A percentile compares a stretch with the other conserved stretches of the same genome.
Conservation (phyloP, 2,888 invertebrate genomes). For the Biston stratarius region DNA sequence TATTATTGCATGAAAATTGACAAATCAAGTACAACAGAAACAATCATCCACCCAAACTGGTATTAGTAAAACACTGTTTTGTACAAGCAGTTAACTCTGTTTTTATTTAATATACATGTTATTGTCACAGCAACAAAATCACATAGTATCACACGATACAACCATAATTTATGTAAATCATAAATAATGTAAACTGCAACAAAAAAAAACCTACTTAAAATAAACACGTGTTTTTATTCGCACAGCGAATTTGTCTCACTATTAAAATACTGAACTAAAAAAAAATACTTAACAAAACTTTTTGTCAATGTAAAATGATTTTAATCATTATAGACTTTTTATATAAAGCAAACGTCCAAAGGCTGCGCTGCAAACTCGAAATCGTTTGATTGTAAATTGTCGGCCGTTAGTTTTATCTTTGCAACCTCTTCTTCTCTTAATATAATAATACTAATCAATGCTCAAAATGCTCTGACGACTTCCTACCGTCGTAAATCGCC, state of each 20-base stretch:
- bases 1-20: slow-evolving; percentile 34
- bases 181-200: slow-evolving; percentile 58
- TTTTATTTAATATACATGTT: slow-evolving; percentile 44
- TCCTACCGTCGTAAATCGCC: no score
- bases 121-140: slow-evolving; percentile 83
- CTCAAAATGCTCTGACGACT: no score
- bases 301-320: slow-evolving; percentile 45
- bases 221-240: slow-evolving; percentile 66
- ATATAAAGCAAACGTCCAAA: no score
- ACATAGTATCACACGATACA: slow-evolving; percentile 77
- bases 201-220: slow-evolving; percentile 61
- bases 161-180: slow-evolving; percentile 40
- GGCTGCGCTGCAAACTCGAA: no score
- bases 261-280: slow-evolving; percentile 68
- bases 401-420: no score
- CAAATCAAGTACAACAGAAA: slow-evolving; percentile 35
- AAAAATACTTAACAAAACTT: slow-evolving; percentile 52
- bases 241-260: slow-evolving; percentile 77
- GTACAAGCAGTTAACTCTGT: slow-evolving; percentile 44
- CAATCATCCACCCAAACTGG: slow-evolving; percentile 36
- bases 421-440: no score
- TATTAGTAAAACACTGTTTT: slow-evolving; percentile 35
- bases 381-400: no score
- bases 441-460: no score
- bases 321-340: slow-evolving; percentile 4